Base-by-base conservation (phyloP, 1,140 invertebrate species). In the Pseudachorutes palmiensis region DNA sequence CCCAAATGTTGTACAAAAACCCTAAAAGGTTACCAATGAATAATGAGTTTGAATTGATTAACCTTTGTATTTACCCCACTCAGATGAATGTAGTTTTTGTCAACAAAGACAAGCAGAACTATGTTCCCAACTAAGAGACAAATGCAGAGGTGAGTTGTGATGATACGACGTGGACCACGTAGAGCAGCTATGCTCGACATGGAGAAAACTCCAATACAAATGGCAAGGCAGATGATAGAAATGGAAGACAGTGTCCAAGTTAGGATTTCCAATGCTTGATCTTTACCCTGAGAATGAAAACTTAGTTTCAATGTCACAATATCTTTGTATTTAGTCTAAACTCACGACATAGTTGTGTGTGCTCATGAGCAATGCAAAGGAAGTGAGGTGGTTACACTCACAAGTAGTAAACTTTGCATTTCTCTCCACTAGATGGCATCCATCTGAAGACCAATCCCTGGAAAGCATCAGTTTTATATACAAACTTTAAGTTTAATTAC, bases 321-420 rank as follows among this genome's bases (percentile, higher is more conserved):
- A n/a, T n/a, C n/a, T n/a, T n/a, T n/a, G n/a, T n/a, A n/a, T n/a
- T n/a, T n/a, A n/a, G n/a, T n/a, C n/a, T 63, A 14, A 12, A 9
- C 62, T 9, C 45, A 74, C 73, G 22, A 72, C 65, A 61, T 73
- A 68, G 30, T 76, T 70, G 31, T 75, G 72, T 24, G 79, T 66
- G 65, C 80, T 77, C 82, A 82, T 83, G 1, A 82, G 66, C 12
- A 82, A 76, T 57, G 83, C 84, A 77, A 86, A 86, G 75, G 83
- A 82, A n/a, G 83, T 85, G 14, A 86, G 75, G 75, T 86, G 84
- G 70, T 81, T 76, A 75, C 84, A 86, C 63, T 79, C 73, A 73
- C 84, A 86, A 2, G 78, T 75, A 2, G 84, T 83, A 72, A 83
- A 80, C 2, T 78, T 79, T 2, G 70, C 65, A 73, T 83, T 83